Evolutionary conservation across 1,140 invertebrate genomes (phyloP).

Genomic region (Hirudo medicinalis): DNA sequence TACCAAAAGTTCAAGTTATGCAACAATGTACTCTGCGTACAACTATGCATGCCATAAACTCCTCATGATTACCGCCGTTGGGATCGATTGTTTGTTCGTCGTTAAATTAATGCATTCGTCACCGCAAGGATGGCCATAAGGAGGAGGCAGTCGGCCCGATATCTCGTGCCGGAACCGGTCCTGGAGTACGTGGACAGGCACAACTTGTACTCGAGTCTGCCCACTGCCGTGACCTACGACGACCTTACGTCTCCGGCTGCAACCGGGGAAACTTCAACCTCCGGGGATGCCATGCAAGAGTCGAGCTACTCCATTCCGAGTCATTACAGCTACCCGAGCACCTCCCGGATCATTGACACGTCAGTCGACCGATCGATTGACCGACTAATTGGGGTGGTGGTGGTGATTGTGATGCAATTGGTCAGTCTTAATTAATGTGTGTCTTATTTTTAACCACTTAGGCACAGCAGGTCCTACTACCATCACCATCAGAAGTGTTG

Average conservation of each 20-base stretch:
- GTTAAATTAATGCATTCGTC: too few species aligned
- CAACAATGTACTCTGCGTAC: too few species aligned
- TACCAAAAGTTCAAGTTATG: too few species aligned
- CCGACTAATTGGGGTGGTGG: not conserved
- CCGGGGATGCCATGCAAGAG: not conserved
- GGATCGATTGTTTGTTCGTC: too few species aligned
- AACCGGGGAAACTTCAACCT: not conserved
- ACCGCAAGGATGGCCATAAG: slow-evolving; percentile 43
- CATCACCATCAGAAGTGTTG: not conserved
- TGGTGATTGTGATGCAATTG: too few species aligned
- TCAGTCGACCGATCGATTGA: not conserved
- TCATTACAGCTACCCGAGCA: not conserved
- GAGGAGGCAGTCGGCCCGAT: slow-evolving; percentile 68
- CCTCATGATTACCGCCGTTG: too few species aligned
- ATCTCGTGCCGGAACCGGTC: slow-evolving; percentile 66
- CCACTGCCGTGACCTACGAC: not conserved
- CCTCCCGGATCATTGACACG: not conserved
- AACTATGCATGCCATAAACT: too few species aligned
- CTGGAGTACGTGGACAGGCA: slow-evolving; percentile 65
- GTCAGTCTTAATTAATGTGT: too few species aligned
- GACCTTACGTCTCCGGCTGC: not conserved
- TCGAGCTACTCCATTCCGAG: not conserved
- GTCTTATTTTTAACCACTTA: not conserved
- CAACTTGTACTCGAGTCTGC: slow-evolving; percentile 48
- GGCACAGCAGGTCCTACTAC: not conserved